These are phyloP conservation scores for Apocheima hispidaria DNA, from an alignment of 2,888 invertebrate genomes.

Conservation along the genomic window DNA sequence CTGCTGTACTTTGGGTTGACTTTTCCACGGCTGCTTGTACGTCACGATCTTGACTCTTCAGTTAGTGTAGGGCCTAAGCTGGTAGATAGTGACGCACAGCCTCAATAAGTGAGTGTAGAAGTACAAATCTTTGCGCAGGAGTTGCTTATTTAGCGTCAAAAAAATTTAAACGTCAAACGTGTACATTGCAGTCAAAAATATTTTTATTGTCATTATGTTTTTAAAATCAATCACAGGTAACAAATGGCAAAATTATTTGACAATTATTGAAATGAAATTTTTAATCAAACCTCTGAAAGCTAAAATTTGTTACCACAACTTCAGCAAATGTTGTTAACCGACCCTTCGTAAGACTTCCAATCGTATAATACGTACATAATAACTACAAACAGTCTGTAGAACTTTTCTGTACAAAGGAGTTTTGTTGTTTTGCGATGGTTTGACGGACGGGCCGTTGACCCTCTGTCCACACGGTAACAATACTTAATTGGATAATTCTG, in stretches of 20 bases:
- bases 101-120: too few relatives aligned
- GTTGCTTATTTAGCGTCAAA: too few relatives aligned
- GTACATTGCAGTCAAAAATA: background rate
- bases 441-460: conserved; percentile 39
- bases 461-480: conserved; percentile 34
- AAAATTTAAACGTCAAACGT: too few relatives aligned
- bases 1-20: too few relatives aligned
- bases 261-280: conserved; percentile 1
- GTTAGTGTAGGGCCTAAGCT: too few relatives aligned
- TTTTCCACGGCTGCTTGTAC: too few relatives aligned
- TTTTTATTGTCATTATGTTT: background rate
- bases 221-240: background rate
- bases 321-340: conserved; percentile 39
- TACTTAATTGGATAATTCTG: conserved; percentile 28
- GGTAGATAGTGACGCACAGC: too few relatives aligned
- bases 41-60: too few relatives aligned
- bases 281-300: conserved; percentile 1
- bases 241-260: conserved; percentile 2
- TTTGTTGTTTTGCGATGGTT: conserved; percentile 38
- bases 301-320: conserved; percentile 5
- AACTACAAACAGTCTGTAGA: conserved; percentile 38
- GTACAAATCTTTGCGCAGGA: too few relatives aligned
- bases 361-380: conserved; percentile 52
- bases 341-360: conserved; percentile 38
- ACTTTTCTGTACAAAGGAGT: conserved; percentile 42